Conservation (phyloP, 2,113 vertebrate genomes). For the Saimiri boliviensis region DNA sequence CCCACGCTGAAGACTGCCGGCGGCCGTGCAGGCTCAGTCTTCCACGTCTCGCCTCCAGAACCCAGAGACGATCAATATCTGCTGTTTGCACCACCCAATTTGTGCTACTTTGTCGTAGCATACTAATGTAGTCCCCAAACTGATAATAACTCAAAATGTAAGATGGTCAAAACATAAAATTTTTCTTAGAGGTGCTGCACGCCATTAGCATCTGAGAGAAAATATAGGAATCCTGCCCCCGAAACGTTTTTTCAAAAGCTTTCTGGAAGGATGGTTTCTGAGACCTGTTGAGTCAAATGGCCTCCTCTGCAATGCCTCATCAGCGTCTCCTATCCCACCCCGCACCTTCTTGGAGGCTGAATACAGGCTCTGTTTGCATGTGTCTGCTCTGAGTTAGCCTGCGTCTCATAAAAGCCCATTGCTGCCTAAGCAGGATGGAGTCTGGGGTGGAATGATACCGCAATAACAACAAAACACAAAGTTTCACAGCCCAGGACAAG, state of each 20-base stretch:
- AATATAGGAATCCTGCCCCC: neutral
- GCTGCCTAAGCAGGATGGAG: neutral
- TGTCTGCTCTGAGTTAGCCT: neutral
- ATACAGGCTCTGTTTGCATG: neutral
- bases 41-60: neutral
- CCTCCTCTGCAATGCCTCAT: accelerated
- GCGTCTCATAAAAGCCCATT: neutral
- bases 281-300: accelerated
- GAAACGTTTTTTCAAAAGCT: neutral
- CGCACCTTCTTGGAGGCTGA: neutral
- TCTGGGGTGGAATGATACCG: neutral
- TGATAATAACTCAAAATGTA: neutral
- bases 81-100: neutral
- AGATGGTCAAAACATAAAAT: neutral
- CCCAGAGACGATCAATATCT: accelerated
- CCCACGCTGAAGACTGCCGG: accelerated
- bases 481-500: neutral
- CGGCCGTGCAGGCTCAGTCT: neutral
- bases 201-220: neutral
- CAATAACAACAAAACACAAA: neutral
- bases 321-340: accelerated
- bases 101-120: accelerated
- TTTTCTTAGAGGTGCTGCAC: neutral
- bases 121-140: no score
- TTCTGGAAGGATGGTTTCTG: neutral